Conservation (phyloP, 1,140 invertebrate genomes). For the Apolygus lucorum region DNA sequence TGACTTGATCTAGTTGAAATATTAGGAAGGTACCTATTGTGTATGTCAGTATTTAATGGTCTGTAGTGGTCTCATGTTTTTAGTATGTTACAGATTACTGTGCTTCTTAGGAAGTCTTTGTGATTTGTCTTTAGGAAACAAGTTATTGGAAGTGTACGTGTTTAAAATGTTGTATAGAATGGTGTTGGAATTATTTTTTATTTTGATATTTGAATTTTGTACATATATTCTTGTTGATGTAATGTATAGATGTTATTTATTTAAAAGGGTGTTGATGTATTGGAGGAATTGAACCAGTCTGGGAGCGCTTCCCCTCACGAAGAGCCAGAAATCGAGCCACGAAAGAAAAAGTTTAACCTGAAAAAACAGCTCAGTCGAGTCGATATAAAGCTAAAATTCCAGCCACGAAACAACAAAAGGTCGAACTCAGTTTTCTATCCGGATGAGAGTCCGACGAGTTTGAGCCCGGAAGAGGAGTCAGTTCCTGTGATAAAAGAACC, state of each 20-base stretch:
- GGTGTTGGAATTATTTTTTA: too few species aligned
- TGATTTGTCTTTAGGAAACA: too few species aligned
- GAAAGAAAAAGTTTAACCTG: conserved; percentile 43
- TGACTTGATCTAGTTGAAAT: too few species aligned
- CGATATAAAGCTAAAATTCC: conserved; percentile 61
- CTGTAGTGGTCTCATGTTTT: too few species aligned
- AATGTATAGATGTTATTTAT: conserved; percentile 21
- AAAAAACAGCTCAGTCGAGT: conserved; percentile 72
- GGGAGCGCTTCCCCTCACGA: conserved; percentile 23
- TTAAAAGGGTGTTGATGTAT: conserved; percentile 25
- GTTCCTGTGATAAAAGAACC: conserved; percentile 28
- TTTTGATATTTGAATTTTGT: too few species aligned
- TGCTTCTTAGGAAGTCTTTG: too few species aligned
- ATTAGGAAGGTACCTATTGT: too few species aligned
- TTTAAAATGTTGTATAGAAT: too few species aligned
- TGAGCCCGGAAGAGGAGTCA: conserved; percentile 29
- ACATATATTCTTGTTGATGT: conserved; percentile 17
- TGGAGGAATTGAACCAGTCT: conserved; percentile 24
- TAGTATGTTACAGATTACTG: too few species aligned
- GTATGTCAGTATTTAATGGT: too few species aligned
- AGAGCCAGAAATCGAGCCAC: conserved; percentile 20
- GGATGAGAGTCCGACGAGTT: conserved; percentile 25
- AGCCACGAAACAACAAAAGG: conserved; percentile 23
- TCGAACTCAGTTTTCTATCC: conserved; percentile 25
- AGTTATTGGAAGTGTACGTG: too few species aligned